phyloP scores from a whole-genome alignment of 2,113 vertebrate genomes.

The Casuarius casuarius region DNA sequence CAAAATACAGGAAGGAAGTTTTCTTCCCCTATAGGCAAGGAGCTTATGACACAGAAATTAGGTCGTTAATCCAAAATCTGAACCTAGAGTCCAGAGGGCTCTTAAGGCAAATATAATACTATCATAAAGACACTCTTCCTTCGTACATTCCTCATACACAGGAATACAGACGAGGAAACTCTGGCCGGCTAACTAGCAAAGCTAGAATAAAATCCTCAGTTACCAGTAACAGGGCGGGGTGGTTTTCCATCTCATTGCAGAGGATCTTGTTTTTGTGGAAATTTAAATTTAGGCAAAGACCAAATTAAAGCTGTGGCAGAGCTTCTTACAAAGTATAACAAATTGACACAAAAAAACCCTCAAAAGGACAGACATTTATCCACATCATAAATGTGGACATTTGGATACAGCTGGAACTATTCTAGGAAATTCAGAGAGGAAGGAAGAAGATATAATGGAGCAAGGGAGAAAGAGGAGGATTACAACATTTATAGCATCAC shows the following conservation, averaged over 20 bases:
- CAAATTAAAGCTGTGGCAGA: not conserved
- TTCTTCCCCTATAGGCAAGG: not conserved
- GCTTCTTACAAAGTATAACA: not conserved
- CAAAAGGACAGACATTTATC: not conserved
- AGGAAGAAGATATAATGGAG: not conserved
- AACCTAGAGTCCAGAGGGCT: not conserved
- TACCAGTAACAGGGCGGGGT: not conserved
- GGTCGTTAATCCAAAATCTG: not conserved
- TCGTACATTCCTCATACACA: not conserved
- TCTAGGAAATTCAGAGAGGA: not conserved
- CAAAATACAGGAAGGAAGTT: not conserved
- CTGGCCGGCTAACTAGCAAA: not conserved
- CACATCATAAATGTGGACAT: not conserved
- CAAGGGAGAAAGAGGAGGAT: not conserved
- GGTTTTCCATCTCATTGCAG: not conserved
- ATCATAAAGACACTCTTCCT: not conserved
- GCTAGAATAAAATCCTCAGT: not conserved
- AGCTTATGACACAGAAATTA: not conserved
- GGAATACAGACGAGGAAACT: not conserved
- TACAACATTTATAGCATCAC: not conserved
- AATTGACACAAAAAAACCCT: not conserved
- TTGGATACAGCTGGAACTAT: not conserved
- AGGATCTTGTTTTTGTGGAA: not conserved
- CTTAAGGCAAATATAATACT: not conserved
- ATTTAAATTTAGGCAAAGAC: not conserved